Evolutionary conservation across 2,113 vertebrate genomes (phyloP).

Genomic region (Nothoprocta pentlandii): DNA sequence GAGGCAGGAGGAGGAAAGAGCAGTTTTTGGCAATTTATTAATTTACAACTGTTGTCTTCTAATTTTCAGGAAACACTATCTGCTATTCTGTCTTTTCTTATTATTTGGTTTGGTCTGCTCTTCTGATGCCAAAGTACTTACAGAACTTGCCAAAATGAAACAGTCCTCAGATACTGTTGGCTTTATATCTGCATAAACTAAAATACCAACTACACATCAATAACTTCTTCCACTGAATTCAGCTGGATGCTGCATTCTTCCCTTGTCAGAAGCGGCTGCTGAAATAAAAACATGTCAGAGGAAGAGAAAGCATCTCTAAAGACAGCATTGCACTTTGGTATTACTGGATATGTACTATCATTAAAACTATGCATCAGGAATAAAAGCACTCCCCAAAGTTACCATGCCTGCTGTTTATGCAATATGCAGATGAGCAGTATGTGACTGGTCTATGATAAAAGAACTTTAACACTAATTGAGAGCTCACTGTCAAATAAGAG

Average conservation of each 20-base stretch:
- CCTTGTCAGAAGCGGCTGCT: neutral
- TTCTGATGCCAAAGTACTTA: neutral
- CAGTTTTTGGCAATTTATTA: neutral
- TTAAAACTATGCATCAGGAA: constrained; percentile 40
- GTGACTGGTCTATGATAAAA: constrained; percentile 23
- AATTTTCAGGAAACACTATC: constrained; percentile 56
- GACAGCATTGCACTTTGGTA: constrained; percentile 1
- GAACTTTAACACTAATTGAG: neutral
- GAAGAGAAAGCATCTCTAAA: constrained; percentile 16
- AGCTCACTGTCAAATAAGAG: neutral
- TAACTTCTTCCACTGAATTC: neutral
- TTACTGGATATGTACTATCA: neutral
- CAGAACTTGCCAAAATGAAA: neutral
- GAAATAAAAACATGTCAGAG: constrained; percentile 41
- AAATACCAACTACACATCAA: neutral
- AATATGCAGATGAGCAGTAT: constrained; percentile 37
- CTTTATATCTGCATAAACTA: neutral
- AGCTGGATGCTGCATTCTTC: neutral
- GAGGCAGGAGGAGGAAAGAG: neutral
- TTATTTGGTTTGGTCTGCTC: neutral
- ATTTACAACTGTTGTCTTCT: constrained; percentile 45
- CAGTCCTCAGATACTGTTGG: neutral
- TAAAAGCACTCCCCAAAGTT: neutral
- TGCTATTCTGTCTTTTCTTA: neutral
- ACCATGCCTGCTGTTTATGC: neutral